Evolutionary conservation across 2,113 vertebrate genomes (phyloP), one percentile per base, ranked within the genome.

Genomic region (Rhegmatorhina hoffmannsi): DNA sequence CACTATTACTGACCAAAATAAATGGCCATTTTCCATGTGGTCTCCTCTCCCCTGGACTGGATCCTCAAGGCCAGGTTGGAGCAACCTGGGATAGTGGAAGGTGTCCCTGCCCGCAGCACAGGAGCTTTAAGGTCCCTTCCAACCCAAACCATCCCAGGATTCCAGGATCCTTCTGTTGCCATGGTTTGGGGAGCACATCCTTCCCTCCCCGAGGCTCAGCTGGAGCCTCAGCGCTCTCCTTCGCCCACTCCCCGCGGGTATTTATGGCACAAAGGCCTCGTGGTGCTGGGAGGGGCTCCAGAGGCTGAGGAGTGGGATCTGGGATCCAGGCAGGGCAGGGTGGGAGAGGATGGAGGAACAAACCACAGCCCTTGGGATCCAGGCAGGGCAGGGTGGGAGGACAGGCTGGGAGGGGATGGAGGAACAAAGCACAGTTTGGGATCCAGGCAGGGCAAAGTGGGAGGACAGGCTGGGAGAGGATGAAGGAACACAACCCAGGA

Each of bases 11-110:
- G 58, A 13, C 36, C 36, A 25, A 29, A 59, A 17, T 1, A 25
- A 13, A 9, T 8, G 20, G 63, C 31, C 4, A 1, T 72, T 85
- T 83, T 38, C 4, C 2, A 25, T 2, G 0, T 4, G 8, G 7
- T 17, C 21, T 56, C 74, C 33, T 46, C 75, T 55, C 29, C 33
- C n/a, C 19, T 21, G 12, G 40, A 40, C 17, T 8, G 2, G 33
- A 76, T 34, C 79, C 44, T 38, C n/a, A 36, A 14, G n/a, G n/a
- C 28, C 7, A 17, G 28, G 9, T 23, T 40, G 82, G 59, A 74
- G 17, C 17, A 19, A 6, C 29, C 24, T 66, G 60, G 52, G 25
- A 38, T 10, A 8, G 11, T 10, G 20, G 62, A 46, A 67, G 19
- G 28, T 59, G 20, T 67, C 25, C 52, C 8, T 29, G 19, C 13